Evolutionary conservation across 2,113 vertebrate species (phyloP), one percentile per base, ranked within the genome.

Genomic region (Phocoena phocoena): DNA sequence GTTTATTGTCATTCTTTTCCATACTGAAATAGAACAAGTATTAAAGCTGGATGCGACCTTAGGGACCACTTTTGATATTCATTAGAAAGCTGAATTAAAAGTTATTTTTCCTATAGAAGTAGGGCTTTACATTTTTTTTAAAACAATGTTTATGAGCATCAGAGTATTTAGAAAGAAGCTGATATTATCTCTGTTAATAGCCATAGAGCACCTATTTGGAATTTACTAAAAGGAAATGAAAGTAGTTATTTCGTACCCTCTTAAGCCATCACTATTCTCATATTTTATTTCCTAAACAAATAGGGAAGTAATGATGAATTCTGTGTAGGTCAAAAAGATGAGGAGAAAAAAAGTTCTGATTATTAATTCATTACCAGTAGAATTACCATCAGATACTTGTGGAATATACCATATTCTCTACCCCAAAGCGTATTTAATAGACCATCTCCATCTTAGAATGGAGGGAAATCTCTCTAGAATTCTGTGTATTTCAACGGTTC

Each of bases 141-240:
- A 95, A 93, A 95, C 87, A 68, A 0, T 58, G 20, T 82, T 74
- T 88, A 33, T 21, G 82, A 63, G 91, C 95, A 96, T 98, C 96
- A 96, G 82, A 91, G 90, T 96, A 96, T 96, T 93, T 97, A 97
- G 94, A 92, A 96, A 95, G 68, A 96, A 96, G 77, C 93, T 98
- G 89, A 90, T 97, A 70, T 97, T 97, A 92, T 88, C 68, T 95
- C 81, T 97, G 41, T 97, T 97, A 83, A 50, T 11, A 2, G 44
- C 44, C 1, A 2, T 77, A 82, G 81, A 36, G 41, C 84, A 70
- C 73, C 55, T 74, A 95, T 0, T 81, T 96, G 80, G 55, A 62
- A 87, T 90, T 81, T 97, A 68, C 14, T 74, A 73, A 96, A 96
- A 92, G 73, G 70, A 80, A 94, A 89, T 87, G 38, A 80, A 76